Evolutionary conservation across 2,888 invertebrate species (phyloP), one percentile per base, ranked within the genome.

Genomic region (Eupeodes latifasciatus): DNA sequence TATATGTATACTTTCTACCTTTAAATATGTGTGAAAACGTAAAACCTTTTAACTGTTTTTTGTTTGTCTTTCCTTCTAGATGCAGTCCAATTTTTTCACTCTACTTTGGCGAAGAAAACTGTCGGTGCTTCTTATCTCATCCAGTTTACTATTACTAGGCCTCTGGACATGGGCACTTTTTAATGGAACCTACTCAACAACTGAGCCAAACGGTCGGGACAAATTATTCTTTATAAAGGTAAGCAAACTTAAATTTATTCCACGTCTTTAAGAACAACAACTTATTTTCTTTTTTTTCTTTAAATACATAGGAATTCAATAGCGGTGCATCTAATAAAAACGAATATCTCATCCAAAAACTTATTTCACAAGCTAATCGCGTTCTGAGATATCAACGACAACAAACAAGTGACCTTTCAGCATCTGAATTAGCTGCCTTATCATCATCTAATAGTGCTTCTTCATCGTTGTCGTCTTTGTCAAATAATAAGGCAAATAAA

Each of bases 121-220:
- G 82, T 92, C 93, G 34, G 91, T 93, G 87, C 89, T 94, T 86
- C 89, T 93, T 44, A 64, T 93, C 64, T 90, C 91, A 80, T 92
- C 92, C 57, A 92, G 92, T 84, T 71, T 93, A 5, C 77, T 93
- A 69, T 89, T 93, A 10, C 90, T 93, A 7, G 91, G 91, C n/a
- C 91, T 93, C 57, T 93, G 94, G 93, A 92, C 93, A 14, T 93
- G 93, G 93, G 92, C 93, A 62, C 91, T 93, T 90, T 91, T 93
- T 64, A 93, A 92, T 89, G 91, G 91, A 7, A 90, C 91, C 51
- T 90, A 89, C 81, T 78, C 88, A 71, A 75, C 85, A 53, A 40
- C 74, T 27, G 85, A 85, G 36, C 34, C 85, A 1, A 85, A 78
- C 71, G 53, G 78, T 19, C 76, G 88, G 27, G 88, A 88, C 36